These are phyloP conservation scores for Procambarus virginalis DNA, from an alignment of 1,140 invertebrate species.

Conservation along the genomic window DNA sequence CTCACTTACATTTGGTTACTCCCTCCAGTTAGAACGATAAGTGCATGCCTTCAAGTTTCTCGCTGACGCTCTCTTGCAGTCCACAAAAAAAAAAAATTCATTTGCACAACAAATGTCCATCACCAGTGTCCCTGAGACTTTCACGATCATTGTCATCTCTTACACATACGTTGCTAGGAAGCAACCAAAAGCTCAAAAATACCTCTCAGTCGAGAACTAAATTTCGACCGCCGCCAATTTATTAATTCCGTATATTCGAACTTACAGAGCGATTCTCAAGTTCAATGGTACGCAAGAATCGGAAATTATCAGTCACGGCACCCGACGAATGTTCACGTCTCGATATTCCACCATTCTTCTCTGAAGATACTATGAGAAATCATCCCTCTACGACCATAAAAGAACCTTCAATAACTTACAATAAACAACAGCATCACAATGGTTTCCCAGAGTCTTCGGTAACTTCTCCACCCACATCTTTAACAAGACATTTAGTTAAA, in stretches of 20 bases:
- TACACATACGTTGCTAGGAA: neutral
- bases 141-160: neutral
- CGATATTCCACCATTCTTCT: too few species aligned
- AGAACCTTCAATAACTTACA: too few species aligned
- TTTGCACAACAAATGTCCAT: neutral
- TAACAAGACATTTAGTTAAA: too few species aligned
- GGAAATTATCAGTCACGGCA: too few species aligned
- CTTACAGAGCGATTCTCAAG: neutral
- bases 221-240: neutral
- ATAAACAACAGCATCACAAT: too few species aligned
- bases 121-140: neutral
- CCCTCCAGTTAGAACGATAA: constrained; percentile 22
- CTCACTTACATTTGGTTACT: constrained; percentile 34
- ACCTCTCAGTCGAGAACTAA: neutral
- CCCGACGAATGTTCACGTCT: too few species aligned
- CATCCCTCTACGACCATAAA: too few species aligned
- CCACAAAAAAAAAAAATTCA: neutral
- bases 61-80: neutral
- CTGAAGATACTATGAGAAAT: too few species aligned
- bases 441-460: too few species aligned
- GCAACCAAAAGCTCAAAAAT: neutral
- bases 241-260: neutral
- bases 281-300: neutral
- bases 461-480: too few species aligned
- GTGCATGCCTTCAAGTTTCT: neutral